Evolutionary conservation across 1,140 invertebrate genomes (phyloP).

Genomic region (Drosophila mayri): DNA sequence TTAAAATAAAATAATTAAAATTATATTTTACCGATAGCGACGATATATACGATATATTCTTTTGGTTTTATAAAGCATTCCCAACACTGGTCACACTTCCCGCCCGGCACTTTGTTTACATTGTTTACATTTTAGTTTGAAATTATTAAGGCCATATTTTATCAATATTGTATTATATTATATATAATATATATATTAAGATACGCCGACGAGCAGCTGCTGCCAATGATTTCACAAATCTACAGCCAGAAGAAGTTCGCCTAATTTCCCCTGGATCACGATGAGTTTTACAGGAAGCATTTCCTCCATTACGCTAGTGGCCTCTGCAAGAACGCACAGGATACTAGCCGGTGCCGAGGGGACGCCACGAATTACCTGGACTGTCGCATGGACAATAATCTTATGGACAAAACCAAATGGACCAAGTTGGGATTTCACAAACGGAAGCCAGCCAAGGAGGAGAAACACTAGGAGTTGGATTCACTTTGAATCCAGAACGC

Average conservation of each 20-base stretch:
- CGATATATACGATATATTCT: too few relatives aligned
- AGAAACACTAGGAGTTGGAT: slow-evolving; percentile 8
- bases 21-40: too few relatives aligned
- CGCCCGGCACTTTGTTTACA: slow-evolving; percentile 14
- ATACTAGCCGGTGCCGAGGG: slow-evolving; percentile 91
- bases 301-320: slow-evolving; percentile 97
- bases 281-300: slow-evolving; percentile 93
- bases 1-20: too few relatives aligned
- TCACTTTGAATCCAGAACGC: slow-evolving; percentile 82
- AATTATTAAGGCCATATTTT: slow-evolving; percentile 42
- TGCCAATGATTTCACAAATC: slow-evolving; percentile 92
- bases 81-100: slow-evolving; percentile 10
- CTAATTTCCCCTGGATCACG: slow-evolving; percentile 96
- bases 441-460: slow-evolving; percentile 11
- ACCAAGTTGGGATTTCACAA: slow-evolving; percentile 91
- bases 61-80: not conserved
- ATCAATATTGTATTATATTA: too few relatives aligned
- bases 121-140: slow-evolving; percentile 36
- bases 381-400: slow-evolving; percentile 96
- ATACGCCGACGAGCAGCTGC: slow-evolving; percentile 31
- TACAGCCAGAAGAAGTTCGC: slow-evolving; percentile 93
- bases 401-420: slow-evolving; percentile 93
- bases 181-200: too few relatives aligned
- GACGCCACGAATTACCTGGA: slow-evolving; percentile 93
- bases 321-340: slow-evolving; percentile 90